Percentiles rank a stretch among this genome's conserved stretches.
These are phyloP conservation scores for Dasyurus viverrinus DNA, from an alignment of 2,113 vertebrate species.

Conservation along the genomic window DNA sequence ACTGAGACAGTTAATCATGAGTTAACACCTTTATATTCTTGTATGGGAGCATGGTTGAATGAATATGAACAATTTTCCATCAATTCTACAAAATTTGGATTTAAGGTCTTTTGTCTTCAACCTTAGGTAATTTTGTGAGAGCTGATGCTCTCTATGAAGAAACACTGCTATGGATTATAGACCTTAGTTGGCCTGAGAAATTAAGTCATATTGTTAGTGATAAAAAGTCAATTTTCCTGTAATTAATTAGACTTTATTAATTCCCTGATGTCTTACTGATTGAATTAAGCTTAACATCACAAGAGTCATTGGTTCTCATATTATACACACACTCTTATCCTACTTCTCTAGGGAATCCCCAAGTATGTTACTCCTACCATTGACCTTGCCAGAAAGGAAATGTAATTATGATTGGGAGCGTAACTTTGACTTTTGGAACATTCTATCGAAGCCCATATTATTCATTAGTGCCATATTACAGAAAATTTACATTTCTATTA, in stretches of 20 bases:
- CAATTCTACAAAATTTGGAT: not conserved
- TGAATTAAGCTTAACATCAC: conserved; percentile 64
- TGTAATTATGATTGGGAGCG: conserved; percentile 65
- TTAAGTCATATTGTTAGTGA: conserved; percentile 57
- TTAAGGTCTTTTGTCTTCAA: not conserved
- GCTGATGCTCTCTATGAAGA: not conserved
- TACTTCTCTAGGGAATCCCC: conserved; percentile 46
- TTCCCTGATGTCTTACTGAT: conserved; percentile 63
- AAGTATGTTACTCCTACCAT: conserved; percentile 21
- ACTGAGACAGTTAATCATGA: not conserved
- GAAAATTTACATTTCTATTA: conserved; percentile 73
- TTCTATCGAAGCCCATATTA: conserved; percentile 65
- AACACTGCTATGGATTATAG: conserved; percentile 17
- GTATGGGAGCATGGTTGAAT: not conserved
- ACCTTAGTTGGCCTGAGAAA: conserved; percentile 45
- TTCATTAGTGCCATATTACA: conserved; percentile 64
- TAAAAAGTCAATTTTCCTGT: conserved; percentile 64
- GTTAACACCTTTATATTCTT: not conserved
- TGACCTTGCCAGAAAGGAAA: conserved; percentile 72
- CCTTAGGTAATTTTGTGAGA: not conserved
- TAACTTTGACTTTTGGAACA: conserved; percentile 61
- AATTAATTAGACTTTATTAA: conserved; percentile 72
- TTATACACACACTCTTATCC: conserved; percentile 3
- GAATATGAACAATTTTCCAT: not conserved
- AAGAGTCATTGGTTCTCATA: conserved; percentile 53